These are phyloP conservation scores for Drosophila insularis DNA, from an alignment of 1,140 invertebrate species.

Conservation along the genomic window DNA sequence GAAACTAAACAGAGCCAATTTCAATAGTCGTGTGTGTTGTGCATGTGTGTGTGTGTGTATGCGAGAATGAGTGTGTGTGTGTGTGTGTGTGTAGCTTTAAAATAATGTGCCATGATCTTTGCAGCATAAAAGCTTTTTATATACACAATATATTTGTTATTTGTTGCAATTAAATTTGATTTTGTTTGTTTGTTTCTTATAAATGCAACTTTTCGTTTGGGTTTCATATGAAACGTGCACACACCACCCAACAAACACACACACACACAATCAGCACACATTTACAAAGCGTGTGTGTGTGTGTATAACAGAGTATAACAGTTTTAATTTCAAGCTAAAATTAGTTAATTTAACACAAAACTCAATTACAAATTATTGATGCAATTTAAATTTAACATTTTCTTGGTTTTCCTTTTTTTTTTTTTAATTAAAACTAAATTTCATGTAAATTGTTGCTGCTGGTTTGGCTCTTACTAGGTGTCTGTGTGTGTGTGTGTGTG, in stretches of 20 bases:
- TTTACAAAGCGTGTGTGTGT: constrained; percentile 12
- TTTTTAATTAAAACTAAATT: constrained; percentile 33
- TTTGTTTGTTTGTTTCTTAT: constrained; percentile 28
- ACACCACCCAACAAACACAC: constrained; percentile 3
- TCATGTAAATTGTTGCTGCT: constrained; percentile 21
- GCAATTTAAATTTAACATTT: background rate
- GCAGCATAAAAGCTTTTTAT: constrained; percentile 47
- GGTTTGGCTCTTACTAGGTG: constrained; percentile 27
- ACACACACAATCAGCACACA: constrained; percentile 23
- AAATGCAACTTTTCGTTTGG: constrained; percentile 39
- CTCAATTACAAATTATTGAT: constrained; percentile 8
- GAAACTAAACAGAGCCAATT: background rate
- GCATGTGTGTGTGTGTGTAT: constrained; percentile 14
- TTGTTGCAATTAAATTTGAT: constrained; percentile 20
- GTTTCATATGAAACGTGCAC: constrained; percentile 13
- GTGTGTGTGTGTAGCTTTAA: constrained; percentile 32
- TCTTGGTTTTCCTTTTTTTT: background rate
- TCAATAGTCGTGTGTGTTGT: background rate
- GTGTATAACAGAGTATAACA: constrained; percentile 51
- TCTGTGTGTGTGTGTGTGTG: background rate
- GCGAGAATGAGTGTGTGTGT: constrained; percentile 20
- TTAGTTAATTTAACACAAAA: constrained; percentile 14
- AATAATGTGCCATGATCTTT: constrained; percentile 39
- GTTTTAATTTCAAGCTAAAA: constrained; percentile 31
- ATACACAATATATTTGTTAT: constrained; percentile 27